Evolutionary conservation across 2,113 vertebrate genomes (phyloP).

Genomic region (Pseudopodoces humilis): DNA sequence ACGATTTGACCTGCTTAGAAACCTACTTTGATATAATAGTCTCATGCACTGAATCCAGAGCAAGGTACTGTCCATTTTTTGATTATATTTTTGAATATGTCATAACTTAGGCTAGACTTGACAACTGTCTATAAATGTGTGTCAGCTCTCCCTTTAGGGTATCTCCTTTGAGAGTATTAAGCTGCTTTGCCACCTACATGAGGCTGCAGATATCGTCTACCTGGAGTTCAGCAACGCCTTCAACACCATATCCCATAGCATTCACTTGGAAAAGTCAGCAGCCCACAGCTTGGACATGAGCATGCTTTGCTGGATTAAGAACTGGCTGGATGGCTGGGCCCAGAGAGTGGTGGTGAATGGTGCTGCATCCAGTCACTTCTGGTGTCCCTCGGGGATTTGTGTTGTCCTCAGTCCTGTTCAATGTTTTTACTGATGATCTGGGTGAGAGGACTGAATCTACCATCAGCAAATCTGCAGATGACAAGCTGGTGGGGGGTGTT

Average conservation of each 20-base stretch:
- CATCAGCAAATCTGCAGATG: neutral
- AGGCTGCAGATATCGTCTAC: neutral
- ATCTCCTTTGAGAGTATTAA: neutral
- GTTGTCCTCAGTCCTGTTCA: too few relatives aligned
- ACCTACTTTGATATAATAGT: neutral
- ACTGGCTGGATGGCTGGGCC: fast-evolving
- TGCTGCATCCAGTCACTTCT: too few relatives aligned
- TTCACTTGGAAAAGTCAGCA: neutral
- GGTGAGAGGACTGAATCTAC: neutral
- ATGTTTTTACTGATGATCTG: neutral
- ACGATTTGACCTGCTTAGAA: neutral
- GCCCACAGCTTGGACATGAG: neutral
- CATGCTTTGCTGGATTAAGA: neutral
- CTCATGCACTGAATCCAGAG: neutral
- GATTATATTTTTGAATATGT: neutral
- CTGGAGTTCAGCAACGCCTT: neutral
- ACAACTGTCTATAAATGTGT: neutral
- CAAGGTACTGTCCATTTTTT: neutral
- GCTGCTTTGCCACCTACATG: neutral
- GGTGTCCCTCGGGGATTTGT: neutral
- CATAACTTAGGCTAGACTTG: neutral
- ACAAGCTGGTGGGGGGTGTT: fast-evolving
- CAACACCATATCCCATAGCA: neutral
- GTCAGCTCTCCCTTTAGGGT: neutral
- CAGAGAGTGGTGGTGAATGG: neutral